Evolutionary conservation across 2,113 vertebrate genomes (phyloP).

Genomic region (Charadrius vociferus): DNA sequence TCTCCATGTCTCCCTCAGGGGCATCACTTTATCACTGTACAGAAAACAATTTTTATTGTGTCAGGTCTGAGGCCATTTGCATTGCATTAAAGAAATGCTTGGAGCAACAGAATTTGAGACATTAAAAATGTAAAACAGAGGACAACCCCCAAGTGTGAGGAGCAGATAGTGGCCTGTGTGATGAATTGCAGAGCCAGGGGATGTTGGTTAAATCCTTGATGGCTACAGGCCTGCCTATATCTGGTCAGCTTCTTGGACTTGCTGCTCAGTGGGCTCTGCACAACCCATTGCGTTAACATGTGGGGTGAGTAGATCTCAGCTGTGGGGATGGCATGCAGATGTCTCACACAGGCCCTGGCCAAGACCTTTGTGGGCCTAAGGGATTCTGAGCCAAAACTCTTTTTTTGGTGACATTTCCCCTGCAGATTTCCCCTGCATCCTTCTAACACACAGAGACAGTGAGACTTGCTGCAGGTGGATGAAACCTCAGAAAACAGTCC

Average conservation of each 20-base stretch:
- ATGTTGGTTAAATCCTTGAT: neutral
- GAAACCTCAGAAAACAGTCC: neutral
- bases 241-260: neutral
- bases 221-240: neutral
- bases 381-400: neutral
- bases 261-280: neutral
- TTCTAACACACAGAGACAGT: neutral
- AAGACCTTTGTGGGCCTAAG: neutral
- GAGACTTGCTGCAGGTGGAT: neutral
- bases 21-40: neutral
- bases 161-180: neutral
- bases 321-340: neutral
- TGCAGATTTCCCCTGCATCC: neutral
- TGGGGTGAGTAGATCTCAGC: neutral
- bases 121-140: neutral
- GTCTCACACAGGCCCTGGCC: neutral
- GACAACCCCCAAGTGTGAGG: fast-evolving
- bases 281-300: neutral
- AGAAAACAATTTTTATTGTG: neutral
- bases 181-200: neutral
- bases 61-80: neutral
- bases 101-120: neutral
- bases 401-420: neutral
- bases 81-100: neutral
- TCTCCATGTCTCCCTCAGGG: neutral